These are phyloP conservation scores for Alectoris magna DNA, from an alignment of 2,797 vertebrate genomes.

Conservation along the genomic window DNA sequence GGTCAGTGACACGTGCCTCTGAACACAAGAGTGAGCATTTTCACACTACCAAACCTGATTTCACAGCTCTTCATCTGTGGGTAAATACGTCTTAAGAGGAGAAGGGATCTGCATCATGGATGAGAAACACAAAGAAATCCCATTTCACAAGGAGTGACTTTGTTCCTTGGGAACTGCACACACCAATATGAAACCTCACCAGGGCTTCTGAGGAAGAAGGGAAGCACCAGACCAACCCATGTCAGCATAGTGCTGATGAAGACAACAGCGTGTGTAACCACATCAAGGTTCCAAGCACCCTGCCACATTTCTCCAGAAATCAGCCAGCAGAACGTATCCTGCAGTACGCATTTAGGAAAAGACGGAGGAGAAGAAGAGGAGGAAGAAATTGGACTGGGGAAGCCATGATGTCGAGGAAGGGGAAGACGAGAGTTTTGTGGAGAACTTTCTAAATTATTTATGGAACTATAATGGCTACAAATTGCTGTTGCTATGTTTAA, in stretches of 20 bases:
- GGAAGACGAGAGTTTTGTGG: not conserved
- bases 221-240: accelerated
- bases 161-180: not conserved
- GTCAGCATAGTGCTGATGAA: accelerated
- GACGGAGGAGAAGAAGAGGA: not conserved
- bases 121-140: not conserved
- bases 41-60: not conserved
- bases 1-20: not conserved
- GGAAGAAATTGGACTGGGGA: not conserved
- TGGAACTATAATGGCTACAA: not conserved
- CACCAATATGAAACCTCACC: not conserved
- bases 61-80: not conserved
- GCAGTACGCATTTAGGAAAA: not conserved
- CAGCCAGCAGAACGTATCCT: not conserved
- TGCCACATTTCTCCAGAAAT: not conserved
- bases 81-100: not conserved
- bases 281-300: not conserved
- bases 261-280: not conserved
- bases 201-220: not conserved
- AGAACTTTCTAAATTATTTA: not conserved
- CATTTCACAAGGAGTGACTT: not conserved
- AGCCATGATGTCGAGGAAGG: not conserved
- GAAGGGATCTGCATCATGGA: slow-evolving; percentile 5
- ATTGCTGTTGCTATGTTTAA: not conserved
- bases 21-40: not conserved